Percentiles rank a stretch among this genome's conserved stretches.
These are phyloP conservation scores for Datnioides undecimradiatus DNA, from an alignment of 2,113 vertebrate species.

Conservation along the genomic window DNA sequence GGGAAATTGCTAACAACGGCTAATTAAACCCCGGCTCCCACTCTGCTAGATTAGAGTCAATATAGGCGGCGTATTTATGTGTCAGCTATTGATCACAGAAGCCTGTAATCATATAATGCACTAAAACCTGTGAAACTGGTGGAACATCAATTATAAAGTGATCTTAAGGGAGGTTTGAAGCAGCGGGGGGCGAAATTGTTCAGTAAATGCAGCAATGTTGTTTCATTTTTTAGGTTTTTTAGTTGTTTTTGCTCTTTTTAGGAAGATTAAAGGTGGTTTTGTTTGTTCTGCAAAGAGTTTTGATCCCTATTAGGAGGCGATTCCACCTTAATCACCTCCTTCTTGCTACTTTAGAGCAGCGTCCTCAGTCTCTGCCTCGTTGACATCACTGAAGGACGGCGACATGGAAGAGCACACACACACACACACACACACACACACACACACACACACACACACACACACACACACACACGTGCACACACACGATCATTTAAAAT, in stretches of 20 bases:
- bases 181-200: not conserved
- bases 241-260: too few relatives aligned
- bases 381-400: slow-evolving; percentile 33
- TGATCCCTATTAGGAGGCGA: slow-evolving; percentile 61
- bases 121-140: slow-evolving; percentile 34
- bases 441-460: too few relatives aligned
- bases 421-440: too few relatives aligned
- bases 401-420: not conserved
- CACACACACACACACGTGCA: not conserved
- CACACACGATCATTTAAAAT: slow-evolving; percentile 16
- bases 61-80: slow-evolving; percentile 51
- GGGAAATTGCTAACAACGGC: slow-evolving; percentile 46
- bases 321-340: slow-evolving; percentile 22
- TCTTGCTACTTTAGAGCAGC: slow-evolving; percentile 9
- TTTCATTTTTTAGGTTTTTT: slow-evolving; percentile 16
- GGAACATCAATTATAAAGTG: slow-evolving; percentile 66
- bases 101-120: slow-evolving; percentile 60
- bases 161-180: slow-evolving; percentile 41
- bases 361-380: slow-evolving; percentile 24
- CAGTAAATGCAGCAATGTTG: not conserved
- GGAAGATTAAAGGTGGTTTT: slow-evolving; percentile 33
- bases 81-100: slow-evolving; percentile 68
- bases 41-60: slow-evolving; percentile 63
- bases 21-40: slow-evolving; percentile 69
- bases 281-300: slow-evolving; percentile 40